Percentiles rank a stretch among this genome's conserved stretches.
These are phyloP conservation scores for Ennomos quercinarius DNA, from an alignment of 2,888 invertebrate species.

Conservation along the genomic window DNA sequence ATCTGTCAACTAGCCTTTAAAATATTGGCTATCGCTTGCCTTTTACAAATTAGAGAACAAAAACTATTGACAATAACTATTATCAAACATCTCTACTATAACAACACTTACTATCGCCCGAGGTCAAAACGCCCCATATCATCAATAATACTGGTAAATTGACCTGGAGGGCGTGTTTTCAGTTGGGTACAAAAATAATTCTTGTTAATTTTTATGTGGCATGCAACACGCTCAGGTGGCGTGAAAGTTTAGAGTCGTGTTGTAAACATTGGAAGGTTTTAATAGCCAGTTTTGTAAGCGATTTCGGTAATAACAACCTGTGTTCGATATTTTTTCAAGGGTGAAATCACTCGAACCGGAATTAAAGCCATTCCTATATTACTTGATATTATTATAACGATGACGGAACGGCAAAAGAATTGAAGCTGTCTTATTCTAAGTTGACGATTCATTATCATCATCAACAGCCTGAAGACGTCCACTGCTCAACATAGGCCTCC, in stretches of 20 bases:
- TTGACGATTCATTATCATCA: too few species aligned
- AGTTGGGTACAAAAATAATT: slow-evolving; percentile 58
- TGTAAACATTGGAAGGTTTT: slow-evolving; percentile 27
- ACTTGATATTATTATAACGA: too few species aligned
- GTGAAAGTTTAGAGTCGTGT: slow-evolving; percentile 26
- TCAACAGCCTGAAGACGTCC: too few species aligned
- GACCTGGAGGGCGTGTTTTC: slow-evolving; percentile 61
- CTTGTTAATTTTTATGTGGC: slow-evolving; percentile 65
- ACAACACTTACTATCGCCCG: slow-evolving; percentile 25
- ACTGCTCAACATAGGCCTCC: too few species aligned
- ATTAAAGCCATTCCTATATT: too few species aligned
- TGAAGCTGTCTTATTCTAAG: too few species aligned
- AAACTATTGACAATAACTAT: slow-evolving; percentile 1
- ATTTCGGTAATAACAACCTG: slow-evolving; percentile 19
- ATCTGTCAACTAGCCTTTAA: too few species aligned
- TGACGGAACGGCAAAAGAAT: too few species aligned
- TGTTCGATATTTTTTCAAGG: slow-evolving; percentile 12
- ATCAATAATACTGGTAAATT: slow-evolving; percentile 72
- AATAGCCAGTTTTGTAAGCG: slow-evolving; percentile 29
- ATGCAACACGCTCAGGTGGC: slow-evolving; percentile 59
- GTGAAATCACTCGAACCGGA: background rate
- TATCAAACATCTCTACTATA: slow-evolving; percentile 6
- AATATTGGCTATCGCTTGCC: too few species aligned
- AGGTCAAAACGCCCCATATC: slow-evolving; percentile 55
- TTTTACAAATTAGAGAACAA: background rate